Base-by-base conservation (phyloP, 2,797 vertebrate species). In the Myotis pilosus region DNA sequence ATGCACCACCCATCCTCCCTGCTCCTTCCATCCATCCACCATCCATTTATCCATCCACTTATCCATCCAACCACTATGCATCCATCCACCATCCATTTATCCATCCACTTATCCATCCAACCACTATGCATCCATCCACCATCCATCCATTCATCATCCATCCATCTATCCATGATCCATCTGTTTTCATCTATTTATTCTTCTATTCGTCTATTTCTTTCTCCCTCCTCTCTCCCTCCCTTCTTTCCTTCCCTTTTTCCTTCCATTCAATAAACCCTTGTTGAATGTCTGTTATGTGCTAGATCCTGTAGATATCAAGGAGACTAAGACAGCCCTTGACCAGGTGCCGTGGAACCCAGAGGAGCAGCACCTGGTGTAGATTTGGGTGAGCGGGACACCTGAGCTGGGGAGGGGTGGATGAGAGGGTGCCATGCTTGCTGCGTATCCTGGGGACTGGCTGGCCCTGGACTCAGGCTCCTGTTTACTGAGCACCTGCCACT, bases 371-470 rank as follows among this genome's bases (percentile, higher is more conserved):
- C 49, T n/a, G 30, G 57, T 6, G 22, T 13, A 55, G 55, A 36
- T 16, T 1, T 9, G 25, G 36, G 66, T 55, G 47, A 72, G 33
- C 1, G 3, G 64, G 51, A 25, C 9, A 8, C 15, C 20, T 0
- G 16, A 5, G 33, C 23, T 9, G 23, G 19, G 4, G 2, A 8
- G 13, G 12, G 16, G 5, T 3, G 19, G 23, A 5, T 6, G 17
- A 36, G 51, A 13, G 25, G 10, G 17, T 15, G 1, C n/a, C 66
- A 51, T 0, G 6, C 25, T 28, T 0, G 8, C 57, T 0, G 4
- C 0, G 60, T 5, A 36, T 44, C 87, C 5, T 1, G 49, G 33
- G 28, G 2, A 8, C 0, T 0, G 36, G 33, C 28, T 3, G 66
- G 36, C 8, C 66, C 79, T 44, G 0, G 22, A 2, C 5, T 33